phyloP scores from a whole-genome alignment of 2,113 vertebrate genomes.

The Irena cyanogastra region DNA sequence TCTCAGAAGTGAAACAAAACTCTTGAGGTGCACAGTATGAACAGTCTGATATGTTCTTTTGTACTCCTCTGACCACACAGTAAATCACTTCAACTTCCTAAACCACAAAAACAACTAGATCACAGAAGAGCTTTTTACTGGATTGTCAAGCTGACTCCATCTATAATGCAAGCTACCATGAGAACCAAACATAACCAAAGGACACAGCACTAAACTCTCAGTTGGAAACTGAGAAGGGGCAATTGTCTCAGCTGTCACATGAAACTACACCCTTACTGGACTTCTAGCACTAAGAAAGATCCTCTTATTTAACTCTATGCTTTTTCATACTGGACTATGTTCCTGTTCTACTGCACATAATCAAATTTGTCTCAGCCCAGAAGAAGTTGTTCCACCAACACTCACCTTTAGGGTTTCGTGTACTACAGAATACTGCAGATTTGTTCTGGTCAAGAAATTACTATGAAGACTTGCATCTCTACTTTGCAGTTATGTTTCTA shows the following conservation, averaged over 20 bases:
- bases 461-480: neutral
- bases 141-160: neutral
- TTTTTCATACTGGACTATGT: neutral
- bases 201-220: neutral
- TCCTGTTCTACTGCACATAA: neutral
- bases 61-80: neutral
- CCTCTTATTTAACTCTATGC: neutral
- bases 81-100: neutral
- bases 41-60: neutral
- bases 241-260: neutral
- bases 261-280: neutral
- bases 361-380: neutral
- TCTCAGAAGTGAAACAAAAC: neutral
- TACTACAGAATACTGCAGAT: neutral
- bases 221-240: neutral
- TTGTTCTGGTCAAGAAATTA: neutral
- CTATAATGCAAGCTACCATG: neutral
- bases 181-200: neutral
- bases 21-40: neutral
- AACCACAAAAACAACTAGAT: neutral
- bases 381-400: neutral
- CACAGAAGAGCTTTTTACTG: neutral
- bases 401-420: neutral
- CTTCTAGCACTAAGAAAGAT: neutral
- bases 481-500: neutral